A percentile compares a stretch with the other conserved stretches of the same genome.
Conservation (phyloP, 2,888 invertebrate genomes). For the Argynnis bischoffii region DNA sequence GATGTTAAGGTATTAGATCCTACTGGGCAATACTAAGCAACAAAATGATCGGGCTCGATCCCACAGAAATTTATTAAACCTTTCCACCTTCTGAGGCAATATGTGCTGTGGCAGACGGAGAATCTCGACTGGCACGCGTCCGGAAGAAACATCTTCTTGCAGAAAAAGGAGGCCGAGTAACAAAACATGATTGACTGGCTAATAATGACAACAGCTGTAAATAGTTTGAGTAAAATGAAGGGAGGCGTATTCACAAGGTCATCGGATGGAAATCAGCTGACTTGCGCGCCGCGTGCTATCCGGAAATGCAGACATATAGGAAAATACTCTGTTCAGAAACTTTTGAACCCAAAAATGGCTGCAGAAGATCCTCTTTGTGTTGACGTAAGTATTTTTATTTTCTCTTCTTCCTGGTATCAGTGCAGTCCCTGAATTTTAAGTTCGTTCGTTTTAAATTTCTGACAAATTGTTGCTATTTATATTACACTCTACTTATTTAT, state of each 20-base stretch:
- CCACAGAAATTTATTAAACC: conserved; percentile 71
- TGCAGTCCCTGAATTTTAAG: conserved; percentile 17
- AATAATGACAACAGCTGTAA: conserved; percentile 63
- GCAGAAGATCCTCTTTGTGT: conserved; percentile 27
- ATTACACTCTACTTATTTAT: not conserved
- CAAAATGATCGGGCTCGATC: conserved; percentile 71
- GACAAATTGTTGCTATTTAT: conserved; percentile 16
- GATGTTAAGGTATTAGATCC: conserved; percentile 64
- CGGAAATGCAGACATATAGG: conserved; percentile 60
- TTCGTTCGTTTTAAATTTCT: conserved; percentile 9
- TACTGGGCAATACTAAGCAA: conserved; percentile 66
- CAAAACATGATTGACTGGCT: conserved; percentile 45
- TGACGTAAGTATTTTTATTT: conserved; percentile 31
- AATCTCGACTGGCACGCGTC: conserved; percentile 70
- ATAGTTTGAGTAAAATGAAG: conserved; percentile 65
- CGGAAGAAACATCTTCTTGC: conserved; percentile 76
- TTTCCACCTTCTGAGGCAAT: conserved; percentile 51
- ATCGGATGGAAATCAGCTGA: conserved; percentile 77
- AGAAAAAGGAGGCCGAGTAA: conserved; percentile 69
- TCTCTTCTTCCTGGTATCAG: conserved; percentile 12
- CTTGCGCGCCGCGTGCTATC: conserved; percentile 63
- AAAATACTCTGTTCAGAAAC: conserved; percentile 39
- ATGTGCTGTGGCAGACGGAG: conserved; percentile 78
- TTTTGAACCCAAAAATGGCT: conserved; percentile 12
- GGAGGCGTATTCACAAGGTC: conserved; percentile 71